Base-by-base conservation (phyloP, 2,888 invertebrate species). In the Myathropa florea region DNA sequence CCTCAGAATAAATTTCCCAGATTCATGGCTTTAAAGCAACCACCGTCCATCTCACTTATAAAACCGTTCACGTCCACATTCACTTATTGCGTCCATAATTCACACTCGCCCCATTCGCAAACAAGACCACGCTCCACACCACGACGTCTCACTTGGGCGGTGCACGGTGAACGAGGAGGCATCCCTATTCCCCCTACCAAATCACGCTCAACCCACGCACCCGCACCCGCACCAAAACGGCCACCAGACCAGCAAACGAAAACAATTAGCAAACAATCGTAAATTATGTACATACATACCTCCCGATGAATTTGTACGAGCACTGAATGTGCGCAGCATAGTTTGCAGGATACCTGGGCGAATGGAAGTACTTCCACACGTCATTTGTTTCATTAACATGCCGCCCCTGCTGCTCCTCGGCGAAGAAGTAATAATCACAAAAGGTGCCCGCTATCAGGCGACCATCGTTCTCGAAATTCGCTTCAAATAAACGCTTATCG, bases 341-440 rank as follows among this genome's bases (percentile, higher is more conserved):
- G 90, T 96, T 96, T 90, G 98, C 98, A 88, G 99, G 99, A 94
- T 98, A 99, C 80, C 97, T 96, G 0, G 98, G 98, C 72, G 98
- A 98, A 93, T 97, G 97, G 91, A 97, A 95, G 79, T 95, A 95
- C 76, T 97, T 97, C 92, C 96, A 95, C 21, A 94, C 94, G 90
- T 94, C 94, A 89, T 95, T 95, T 55, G 77, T 80, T 28, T 70
- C 46, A 36, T 80, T 83, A 3, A 83, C 88, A 23, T 90, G 24
- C 2, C 18, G 46, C 46, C 18, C 46, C 46, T n/a, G 6, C 46
- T 18, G 88, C 72, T 73, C 88, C 89, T 91, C 96, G 95, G 96
- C 96, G 91, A 96, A 94, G 93, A 97, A 97, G 93, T 96, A 96
- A 93, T 95, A 96, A 93, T 97, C 97, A 92, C 97, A 97, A 93